Evolutionary conservation across 1,140 invertebrate species (phyloP), one percentile per base, ranked within the genome.

Genomic region (Orussus abietinus): DNA sequence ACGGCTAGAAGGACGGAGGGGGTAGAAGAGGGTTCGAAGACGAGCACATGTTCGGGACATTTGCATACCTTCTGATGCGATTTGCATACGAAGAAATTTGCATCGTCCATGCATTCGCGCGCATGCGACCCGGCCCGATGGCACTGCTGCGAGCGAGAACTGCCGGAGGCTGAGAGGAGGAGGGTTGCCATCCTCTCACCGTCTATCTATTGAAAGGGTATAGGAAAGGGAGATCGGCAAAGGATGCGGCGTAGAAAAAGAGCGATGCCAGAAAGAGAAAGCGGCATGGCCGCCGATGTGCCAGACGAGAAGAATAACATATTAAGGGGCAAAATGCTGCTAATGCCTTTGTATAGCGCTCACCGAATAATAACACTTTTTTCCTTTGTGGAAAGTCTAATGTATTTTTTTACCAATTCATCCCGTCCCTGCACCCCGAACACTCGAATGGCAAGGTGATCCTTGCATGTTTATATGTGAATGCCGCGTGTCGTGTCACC

Each of bases 51-150:
- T 68, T 67, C 63, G 28, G 40, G 37, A 45, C 51, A 71, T 72
- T 71, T 64, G 66, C 69, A 72, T 71, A 69, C 52, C 59, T 62
- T 53, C 57, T 45, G 47, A 53, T 35, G 15, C 45, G 38, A 71
- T 70, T 72, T 69, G 59, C 67, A 70, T 72, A 67, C 57, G 63
- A 59, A 64, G 64, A 47, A 69, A 72, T 72, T 72, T 72, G 66
- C 69, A 71, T 72, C 66, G 58, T 59, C 47, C 60, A 53, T 61
- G 56, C 62, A 61, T 60, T 63, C 58, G 60, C 51, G 53, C 39
- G 38, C n/a, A n/a, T n/a, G n/a, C n/a, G n/a, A n/a, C n/a, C n/a
- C n/a, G n/a, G n/a, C n/a, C n/a, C n/a, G n/a, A n/a, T n/a, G 45
- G 52, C 47, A 47, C 52, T 53, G n/a, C 11, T 11, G n/a, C n/a